Conservation (phyloP, 2,797 vertebrate species). For the Phalloptychus januarius region DNA sequence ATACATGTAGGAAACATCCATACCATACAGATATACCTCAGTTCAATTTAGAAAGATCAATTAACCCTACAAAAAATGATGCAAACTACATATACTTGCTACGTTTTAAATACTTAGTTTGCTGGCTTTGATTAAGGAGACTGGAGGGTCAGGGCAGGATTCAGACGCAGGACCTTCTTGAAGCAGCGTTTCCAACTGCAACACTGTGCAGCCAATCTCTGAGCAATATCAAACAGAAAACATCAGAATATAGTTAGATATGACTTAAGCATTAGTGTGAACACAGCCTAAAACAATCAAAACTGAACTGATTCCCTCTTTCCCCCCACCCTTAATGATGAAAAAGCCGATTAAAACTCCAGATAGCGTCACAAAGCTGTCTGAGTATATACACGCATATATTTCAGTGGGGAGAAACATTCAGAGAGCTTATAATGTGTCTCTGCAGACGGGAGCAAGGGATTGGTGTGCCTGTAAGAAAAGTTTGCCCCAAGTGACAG, state of each 20-base stretch:
- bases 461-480: conserved; percentile 28
- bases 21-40: not conserved
- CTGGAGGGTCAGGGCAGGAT: not conserved
- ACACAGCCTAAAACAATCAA: conserved; percentile 58
- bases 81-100: too few species aligned
- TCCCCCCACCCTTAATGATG: conserved; percentile 25
- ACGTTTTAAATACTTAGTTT: too few species aligned
- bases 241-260: conserved; percentile 20
- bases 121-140: too few species aligned
- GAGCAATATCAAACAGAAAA: conserved; percentile 1
- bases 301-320: conserved; percentile 38
- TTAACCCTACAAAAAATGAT: too few species aligned
- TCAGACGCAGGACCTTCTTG: not conserved
- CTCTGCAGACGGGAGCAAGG: conserved; percentile 16
- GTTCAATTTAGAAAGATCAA: too few species aligned
- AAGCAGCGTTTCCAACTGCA: not conserved
- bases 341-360: conserved; percentile 62
- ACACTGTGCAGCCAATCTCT: not conserved
- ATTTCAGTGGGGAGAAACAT: conserved; percentile 38
- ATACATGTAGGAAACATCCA: not conserved
- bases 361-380: conserved; percentile 50
- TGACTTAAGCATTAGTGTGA: conserved; percentile 38
- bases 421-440: conserved; percentile 47
- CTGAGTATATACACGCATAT: conserved; percentile 45
- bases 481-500: conserved; percentile 76